These are phyloP conservation scores for Mus spicilegus DNA, from an alignment of 2,113 vertebrate genomes.

Conservation along the genomic window DNA sequence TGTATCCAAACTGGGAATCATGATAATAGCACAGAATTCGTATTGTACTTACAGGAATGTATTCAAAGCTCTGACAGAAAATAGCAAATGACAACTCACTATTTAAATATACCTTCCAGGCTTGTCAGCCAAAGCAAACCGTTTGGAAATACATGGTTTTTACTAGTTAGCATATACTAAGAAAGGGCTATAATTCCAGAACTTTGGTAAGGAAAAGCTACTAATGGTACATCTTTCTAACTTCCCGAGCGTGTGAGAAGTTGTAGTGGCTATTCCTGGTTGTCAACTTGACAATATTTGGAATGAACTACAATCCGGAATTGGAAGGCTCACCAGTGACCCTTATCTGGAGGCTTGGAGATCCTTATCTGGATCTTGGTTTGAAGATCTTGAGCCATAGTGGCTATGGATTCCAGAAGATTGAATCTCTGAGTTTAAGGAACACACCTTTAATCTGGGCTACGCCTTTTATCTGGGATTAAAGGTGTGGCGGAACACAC, in stretches of 20 bases:
- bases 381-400: no score
- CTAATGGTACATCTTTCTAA: neutral
- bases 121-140: neutral
- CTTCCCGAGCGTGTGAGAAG: neutral
- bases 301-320: no score
- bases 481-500: no score
- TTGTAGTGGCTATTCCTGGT: no score
- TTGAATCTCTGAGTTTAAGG: no score
- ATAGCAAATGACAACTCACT: conserved; percentile 2
- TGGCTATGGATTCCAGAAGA: no score
- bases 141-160: conserved; percentile 2
- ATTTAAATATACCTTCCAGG: conserved; percentile 31
- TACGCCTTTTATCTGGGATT: no score
- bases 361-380: no score
- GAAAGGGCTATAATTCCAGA: neutral
- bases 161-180: neutral
- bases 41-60: neutral
- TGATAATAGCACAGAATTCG: neutral
- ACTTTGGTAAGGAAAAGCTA: neutral
- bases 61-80: neutral
- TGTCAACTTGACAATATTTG: no score
- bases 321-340: no score
- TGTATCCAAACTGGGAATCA: conserved; percentile 17
- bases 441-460: no score
- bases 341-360: no score